These are phyloP conservation scores for Lathamus discolor DNA, from an alignment of 2,113 vertebrate species.

Conservation along the genomic window DNA sequence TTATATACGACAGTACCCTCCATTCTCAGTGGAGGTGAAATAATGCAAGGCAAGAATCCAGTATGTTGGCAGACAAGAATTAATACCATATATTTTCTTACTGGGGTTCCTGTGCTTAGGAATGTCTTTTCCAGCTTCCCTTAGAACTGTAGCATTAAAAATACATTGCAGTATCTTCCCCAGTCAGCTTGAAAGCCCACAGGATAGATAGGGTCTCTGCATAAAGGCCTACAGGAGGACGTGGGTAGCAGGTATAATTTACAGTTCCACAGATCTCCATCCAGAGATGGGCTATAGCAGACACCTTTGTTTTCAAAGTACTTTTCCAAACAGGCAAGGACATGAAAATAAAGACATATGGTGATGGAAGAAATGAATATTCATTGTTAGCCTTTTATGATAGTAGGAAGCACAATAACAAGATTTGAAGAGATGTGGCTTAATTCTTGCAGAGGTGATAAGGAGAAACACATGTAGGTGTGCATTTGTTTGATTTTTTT, in stretches of 20 bases:
- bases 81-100: not conserved
- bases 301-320: slow-evolving; percentile 17
- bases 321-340: not conserved
- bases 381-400: slow-evolving; percentile 25
- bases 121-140: not conserved
- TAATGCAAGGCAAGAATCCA: not conserved
- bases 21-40: not conserved
- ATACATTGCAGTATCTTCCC: not conserved
- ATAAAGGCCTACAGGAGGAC: not conserved
- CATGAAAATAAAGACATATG: slow-evolving; percentile 8
- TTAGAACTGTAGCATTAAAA: not conserved
- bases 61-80: not conserved
- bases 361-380: slow-evolving; percentile 26
- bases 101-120: not conserved
- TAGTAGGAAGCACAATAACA: not conserved
- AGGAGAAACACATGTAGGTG: not conserved
- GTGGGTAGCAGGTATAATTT: not conserved
- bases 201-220: not conserved
- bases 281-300: not conserved
- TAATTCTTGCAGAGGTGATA: slow-evolving; percentile 27
- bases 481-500: not conserved
- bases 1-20: not conserved
- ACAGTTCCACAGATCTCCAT: not conserved
- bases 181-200: not conserved
- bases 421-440: not conserved